Percentiles rank a stretch among this genome's conserved stretches.
These are phyloP conservation scores for Takifugu rubripes DNA, from an alignment of 2,797 vertebrate species.

Conservation along the genomic window DNA sequence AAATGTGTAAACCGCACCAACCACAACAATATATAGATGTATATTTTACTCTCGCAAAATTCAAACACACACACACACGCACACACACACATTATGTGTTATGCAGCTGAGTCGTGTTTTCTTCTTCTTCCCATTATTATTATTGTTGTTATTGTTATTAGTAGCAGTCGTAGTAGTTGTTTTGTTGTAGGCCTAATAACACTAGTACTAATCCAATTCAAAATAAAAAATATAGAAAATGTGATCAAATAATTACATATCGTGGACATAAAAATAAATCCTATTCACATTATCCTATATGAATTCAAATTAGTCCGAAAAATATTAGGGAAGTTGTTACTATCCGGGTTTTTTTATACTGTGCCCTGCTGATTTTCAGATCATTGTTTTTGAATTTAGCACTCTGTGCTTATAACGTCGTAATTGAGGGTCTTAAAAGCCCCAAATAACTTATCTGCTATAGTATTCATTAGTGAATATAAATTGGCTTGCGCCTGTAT, in stretches of 20 bases:
- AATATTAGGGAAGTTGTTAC: conserved; percentile 5
- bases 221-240: background rate
- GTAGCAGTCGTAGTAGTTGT: background rate
- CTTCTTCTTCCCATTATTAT: background rate
- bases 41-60: background rate
- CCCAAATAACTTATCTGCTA: conserved; percentile 8
- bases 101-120: background rate
- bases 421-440: conserved; percentile 4
- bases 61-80: background rate
- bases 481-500: conserved; percentile 14
- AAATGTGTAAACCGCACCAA: no score
- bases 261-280: no score
- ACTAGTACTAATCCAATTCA: background rate
- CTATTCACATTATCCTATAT: background rate
- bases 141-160: background rate
- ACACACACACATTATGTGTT: background rate
- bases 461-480: conserved; percentile 18
- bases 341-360: background rate
- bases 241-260: background rate
- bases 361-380: conserved; percentile 4
- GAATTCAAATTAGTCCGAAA: background rate
- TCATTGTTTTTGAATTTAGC: conserved; percentile 8
- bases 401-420: conserved; percentile 4
- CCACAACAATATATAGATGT: no score
- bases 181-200: no score